Evolutionary conservation across 2,113 vertebrate genomes (phyloP), one percentile per base, ranked within the genome.

Genomic region (Procavia capensis): DNA sequence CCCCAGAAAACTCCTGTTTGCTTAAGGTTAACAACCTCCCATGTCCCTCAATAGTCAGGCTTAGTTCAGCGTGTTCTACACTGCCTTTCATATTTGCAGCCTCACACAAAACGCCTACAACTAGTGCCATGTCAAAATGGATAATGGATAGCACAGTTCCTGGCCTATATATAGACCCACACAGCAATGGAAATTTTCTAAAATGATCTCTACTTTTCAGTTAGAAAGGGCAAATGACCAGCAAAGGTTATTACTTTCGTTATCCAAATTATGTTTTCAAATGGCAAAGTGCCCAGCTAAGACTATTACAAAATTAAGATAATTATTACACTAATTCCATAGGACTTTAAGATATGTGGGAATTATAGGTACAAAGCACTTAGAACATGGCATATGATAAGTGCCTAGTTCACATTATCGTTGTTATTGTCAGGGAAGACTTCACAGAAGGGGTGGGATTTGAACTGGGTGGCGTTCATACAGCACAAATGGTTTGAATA

Each of bases 1-100:
- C 57, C 93, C 59, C 78, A 76, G 90, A 79, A 80, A 76, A 68
- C 80, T 84, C 54, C 90, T 93, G 87, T 90, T 96, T 91, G 91
- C 57, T 85, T 93, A 41, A 75, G 85, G 96, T 96, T 89, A 93
- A 91, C 91, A 91, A 76, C 78, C 45, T 22, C 66, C 41, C 41
- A 13, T 43, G 27, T 85, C 41, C 34, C 45, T 84, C 79, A 93
- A 90, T 36, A 88, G 50, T 70, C 72, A 90, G 19, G 59, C 57
- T 91, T 88, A 88, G 43, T 91, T 97, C 57, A 86, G 34, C 36
- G 64, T 61, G 57, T 75, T 88, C 25, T 85, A 6, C 50, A 50
- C 64, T 91, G 92, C 10, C 70, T 94, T 96, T 95, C 83, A 72
- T 91, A 64, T 90, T 84, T 94, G 50, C 14, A 79, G 0, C 72